phyloP scores from a whole-genome alignment of 2,113 vertebrate species.

The Romanogobio albipinnatus region DNA sequence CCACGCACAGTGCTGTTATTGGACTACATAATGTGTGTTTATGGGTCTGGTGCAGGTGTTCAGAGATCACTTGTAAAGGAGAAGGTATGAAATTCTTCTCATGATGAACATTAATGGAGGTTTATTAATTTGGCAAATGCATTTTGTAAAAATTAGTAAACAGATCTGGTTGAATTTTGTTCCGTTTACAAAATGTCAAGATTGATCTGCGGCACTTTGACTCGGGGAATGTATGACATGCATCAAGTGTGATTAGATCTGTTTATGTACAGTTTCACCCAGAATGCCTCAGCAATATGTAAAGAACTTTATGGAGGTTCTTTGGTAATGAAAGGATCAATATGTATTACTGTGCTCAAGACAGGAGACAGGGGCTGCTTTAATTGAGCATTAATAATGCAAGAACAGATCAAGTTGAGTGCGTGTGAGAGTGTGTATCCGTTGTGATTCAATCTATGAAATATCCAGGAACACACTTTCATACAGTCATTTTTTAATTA shows the following conservation, averaged over 20 bases:
- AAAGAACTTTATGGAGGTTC: slow-evolving; percentile 70
- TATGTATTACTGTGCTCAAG: slow-evolving; percentile 68
- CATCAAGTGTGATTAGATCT: slow-evolving; percentile 26
- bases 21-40: slow-evolving; percentile 58
- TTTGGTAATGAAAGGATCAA: slow-evolving; percentile 71
- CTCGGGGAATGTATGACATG: neutral
- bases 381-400: slow-evolving; percentile 79
- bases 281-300: slow-evolving; percentile 26
- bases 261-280: neutral
- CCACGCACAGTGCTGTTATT: slow-evolving; percentile 62
- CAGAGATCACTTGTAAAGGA: slow-evolving; percentile 50
- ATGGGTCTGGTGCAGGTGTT: slow-evolving; percentile 58
- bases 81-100: slow-evolving; percentile 5
- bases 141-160: neutral
- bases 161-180: neutral
- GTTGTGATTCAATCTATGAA: neutral
- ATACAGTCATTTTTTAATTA: neutral
- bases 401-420: slow-evolving; percentile 49
- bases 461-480: neutral
- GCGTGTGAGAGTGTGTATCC: slow-evolving; percentile 26
- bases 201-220: neutral
- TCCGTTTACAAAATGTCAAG: neutral
- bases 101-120: neutral
- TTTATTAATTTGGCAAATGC: slow-evolving; percentile 10
- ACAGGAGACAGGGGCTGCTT: slow-evolving; percentile 71